Evolutionary conservation across 2,888 invertebrate genomes (phyloP).

Genomic region (Scaptomyza caliginosa): DNA sequence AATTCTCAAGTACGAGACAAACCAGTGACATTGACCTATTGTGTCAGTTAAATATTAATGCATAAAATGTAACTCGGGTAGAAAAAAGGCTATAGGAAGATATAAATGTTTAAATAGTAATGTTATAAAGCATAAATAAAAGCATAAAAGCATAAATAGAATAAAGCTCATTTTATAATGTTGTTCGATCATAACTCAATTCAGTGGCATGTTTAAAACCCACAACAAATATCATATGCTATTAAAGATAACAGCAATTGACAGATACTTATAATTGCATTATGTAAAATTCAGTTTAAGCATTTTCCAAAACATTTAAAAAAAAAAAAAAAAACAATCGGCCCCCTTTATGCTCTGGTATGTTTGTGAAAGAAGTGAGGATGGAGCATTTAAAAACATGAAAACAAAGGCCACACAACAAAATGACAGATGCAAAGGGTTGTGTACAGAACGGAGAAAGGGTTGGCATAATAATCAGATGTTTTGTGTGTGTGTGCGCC

Average conservation of each 20-base stretch:
- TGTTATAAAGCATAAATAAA: no score
- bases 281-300: neutral
- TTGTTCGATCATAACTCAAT: neutral
- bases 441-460: neutral
- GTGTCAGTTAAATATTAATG: neutral
- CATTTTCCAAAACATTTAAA: neutral
- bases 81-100: no score
- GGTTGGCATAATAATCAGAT: constrained; percentile 26
- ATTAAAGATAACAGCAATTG: neutral
- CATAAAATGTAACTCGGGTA: no score
- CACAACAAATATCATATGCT: neutral
- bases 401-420: constrained; percentile 8
- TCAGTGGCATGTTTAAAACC: neutral
- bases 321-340: no score
- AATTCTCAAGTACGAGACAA: neutral
- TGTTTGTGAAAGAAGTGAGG: constrained; percentile 10
- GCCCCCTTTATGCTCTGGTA: neutral
- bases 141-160: no score
- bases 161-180: neutral
- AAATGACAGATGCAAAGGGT: neutral
- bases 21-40: neutral
- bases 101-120: no score
- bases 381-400: constrained; percentile 9
- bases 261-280: neutral
- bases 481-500: constrained; percentile 34